Percentiles rank a stretch among this genome's conserved stretches.
phyloP scores from a whole-genome alignment of 23 tunicate genomes.

The Trididemnum miniatum region DNA sequence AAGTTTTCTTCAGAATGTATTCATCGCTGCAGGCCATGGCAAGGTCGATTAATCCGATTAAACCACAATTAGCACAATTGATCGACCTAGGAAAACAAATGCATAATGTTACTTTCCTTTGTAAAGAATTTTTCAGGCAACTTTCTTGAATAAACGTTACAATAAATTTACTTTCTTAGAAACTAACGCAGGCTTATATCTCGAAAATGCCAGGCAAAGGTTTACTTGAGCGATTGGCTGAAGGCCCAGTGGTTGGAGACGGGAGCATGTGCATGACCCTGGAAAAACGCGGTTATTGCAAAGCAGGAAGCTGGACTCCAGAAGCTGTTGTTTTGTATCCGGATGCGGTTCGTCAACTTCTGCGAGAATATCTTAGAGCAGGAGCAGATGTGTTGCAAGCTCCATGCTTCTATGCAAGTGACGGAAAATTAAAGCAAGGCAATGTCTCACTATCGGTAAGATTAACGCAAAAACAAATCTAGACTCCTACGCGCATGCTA shows the following conservation, averaged over 20 bases:
- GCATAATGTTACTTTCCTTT: too few species aligned
- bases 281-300: conserved; percentile 81
- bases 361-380: conserved; percentile 78
- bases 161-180: too few species aligned
- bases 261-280: conserved; percentile 87
- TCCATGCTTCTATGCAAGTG: conserved; percentile 68
- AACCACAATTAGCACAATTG: too few species aligned
- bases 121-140: too few species aligned
- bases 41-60: too few species aligned
- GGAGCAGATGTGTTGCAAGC: conserved; percentile 87
- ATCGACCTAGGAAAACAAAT: too few species aligned
- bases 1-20: too few species aligned
- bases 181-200: background rate
- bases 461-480: background rate
- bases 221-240: conserved; percentile 51
- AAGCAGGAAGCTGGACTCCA: conserved; percentile 75
- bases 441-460: background rate
- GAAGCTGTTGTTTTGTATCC: conserved; percentile 79
- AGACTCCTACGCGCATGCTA: too few species aligned
- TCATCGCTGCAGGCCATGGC: too few species aligned
- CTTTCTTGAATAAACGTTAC: too few species aligned
- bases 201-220: conserved; percentile 36
- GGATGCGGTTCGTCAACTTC: conserved; percentile 75
- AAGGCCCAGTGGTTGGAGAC: conserved; percentile 88
- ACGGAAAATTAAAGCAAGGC: conserved; percentile 36